phyloP scores from a whole-genome alignment of 2,888 invertebrate genomes.

The Disparrhopalites patrizii region DNA sequence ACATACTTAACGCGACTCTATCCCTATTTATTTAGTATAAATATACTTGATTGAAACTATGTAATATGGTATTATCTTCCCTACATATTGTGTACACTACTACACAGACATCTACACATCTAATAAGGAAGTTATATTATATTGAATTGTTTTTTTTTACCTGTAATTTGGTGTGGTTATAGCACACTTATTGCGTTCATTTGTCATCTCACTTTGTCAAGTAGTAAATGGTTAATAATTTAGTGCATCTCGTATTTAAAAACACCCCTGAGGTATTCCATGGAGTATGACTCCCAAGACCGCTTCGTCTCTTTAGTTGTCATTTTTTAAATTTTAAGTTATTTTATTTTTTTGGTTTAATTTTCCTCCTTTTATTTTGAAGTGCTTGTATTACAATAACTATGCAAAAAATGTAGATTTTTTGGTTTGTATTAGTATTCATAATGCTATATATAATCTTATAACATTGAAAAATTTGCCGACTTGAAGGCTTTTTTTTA shows the following conservation, averaged over 20 bases:
- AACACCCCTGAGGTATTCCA: no score
- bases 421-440: no score
- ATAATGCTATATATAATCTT: neutral
- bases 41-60: neutral
- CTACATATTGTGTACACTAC: neutral
- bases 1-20: no score
- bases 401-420: no score
- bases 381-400: no score
- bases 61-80: no score
- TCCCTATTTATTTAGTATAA: neutral
- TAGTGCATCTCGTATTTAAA: no score
- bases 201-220: neutral
- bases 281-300: no score
- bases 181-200: constrained; percentile 1
- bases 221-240: neutral
- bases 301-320: no score
- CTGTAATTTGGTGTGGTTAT: constrained; percentile 1
- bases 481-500: neutral
- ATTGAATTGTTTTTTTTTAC: neutral
- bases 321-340: no score
- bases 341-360: no score
- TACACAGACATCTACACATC: neutral
- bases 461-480: constrained; percentile 3
- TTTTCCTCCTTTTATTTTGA: no score
- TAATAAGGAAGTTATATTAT: neutral